These are phyloP conservation scores for Mantis religiosa DNA, from an alignment of 2,888 invertebrate genomes.

Conservation along the genomic window DNA sequence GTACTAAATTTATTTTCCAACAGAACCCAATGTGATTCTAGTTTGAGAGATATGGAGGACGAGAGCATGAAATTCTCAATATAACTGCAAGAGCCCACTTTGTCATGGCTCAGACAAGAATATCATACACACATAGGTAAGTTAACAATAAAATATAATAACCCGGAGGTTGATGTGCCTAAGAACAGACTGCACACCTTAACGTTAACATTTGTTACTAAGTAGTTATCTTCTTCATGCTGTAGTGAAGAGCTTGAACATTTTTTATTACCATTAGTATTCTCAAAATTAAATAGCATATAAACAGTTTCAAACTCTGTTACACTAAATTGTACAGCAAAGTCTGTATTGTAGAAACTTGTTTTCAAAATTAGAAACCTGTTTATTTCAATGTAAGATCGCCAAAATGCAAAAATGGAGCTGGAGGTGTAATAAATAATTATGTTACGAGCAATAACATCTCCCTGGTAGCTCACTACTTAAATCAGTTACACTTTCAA, in stretches of 20 bases:
- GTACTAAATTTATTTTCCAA: not conserved
- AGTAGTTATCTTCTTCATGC: too few species aligned
- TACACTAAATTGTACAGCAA: not conserved
- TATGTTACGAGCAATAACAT: too few species aligned
- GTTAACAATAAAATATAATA: not conserved
- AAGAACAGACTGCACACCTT: not conserved
- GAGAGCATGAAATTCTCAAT: not conserved
- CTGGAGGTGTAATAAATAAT: too few species aligned
- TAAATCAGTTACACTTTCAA: too few species aligned
- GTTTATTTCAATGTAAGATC: too few species aligned
- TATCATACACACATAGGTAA: not conserved
- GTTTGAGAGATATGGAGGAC: not conserved
- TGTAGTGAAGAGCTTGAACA: not conserved
- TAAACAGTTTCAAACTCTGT: not conserved
- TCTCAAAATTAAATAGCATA: not conserved
- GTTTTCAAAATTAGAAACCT: too few species aligned
- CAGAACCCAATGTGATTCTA: not conserved
- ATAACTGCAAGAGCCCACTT: not conserved
- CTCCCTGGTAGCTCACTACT: too few species aligned
- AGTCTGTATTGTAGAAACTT: too few species aligned
- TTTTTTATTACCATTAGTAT: not conserved
- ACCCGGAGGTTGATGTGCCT: not conserved
- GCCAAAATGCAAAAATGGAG: too few species aligned
- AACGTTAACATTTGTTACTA: not conserved
- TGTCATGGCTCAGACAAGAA: not conserved